These are phyloP conservation scores for Aleiodes alternator DNA, from an alignment of 2,888 invertebrate species.

Conservation along the genomic window DNA sequence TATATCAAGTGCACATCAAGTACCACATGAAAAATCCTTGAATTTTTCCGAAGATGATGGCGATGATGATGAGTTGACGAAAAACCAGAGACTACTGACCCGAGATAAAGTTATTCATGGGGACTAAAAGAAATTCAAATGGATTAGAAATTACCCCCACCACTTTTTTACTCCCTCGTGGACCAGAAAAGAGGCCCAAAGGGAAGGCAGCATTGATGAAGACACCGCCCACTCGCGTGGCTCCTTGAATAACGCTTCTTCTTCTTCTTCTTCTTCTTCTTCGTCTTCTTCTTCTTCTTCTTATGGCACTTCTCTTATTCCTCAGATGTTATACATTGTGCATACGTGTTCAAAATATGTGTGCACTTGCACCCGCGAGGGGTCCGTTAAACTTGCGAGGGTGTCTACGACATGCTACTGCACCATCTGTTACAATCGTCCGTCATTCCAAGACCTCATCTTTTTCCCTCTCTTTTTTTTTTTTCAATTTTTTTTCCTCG, in stretches of 20 bases:
- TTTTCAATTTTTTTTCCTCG: slow-evolving; percentile 39
- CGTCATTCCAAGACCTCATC: slow-evolving; percentile 53
- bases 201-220: slow-evolving; percentile 39
- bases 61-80: slow-evolving; percentile 31
- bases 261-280: slow-evolving; percentile 4
- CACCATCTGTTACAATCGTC: slow-evolving; percentile 59
- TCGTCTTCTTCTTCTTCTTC: neutral
- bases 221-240: slow-evolving; percentile 68
- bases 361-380: slow-evolving; percentile 57
- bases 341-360: slow-evolving; percentile 9
- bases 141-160: slow-evolving; percentile 50
- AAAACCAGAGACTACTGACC: slow-evolving; percentile 31
- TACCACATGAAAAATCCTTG: too few species aligned
- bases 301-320: neutral
- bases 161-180: slow-evolving; percentile 15
- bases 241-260: slow-evolving; percentile 49
- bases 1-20: neutral
- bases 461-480: slow-evolving; percentile 36
- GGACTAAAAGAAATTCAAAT: neutral
- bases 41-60: neutral
- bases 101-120: slow-evolving; percentile 16
- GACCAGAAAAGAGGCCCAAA: slow-evolving; percentile 51
- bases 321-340: slow-evolving; percentile 14
- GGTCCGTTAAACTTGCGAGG: slow-evolving; percentile 53
- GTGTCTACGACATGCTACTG: slow-evolving; percentile 53